Percentiles rank a stretch among this genome's conserved stretches.
Evolutionary conservation across 2,888 invertebrate species (phyloP).

Genomic region (Chrysopilus asiliformis): DNA sequence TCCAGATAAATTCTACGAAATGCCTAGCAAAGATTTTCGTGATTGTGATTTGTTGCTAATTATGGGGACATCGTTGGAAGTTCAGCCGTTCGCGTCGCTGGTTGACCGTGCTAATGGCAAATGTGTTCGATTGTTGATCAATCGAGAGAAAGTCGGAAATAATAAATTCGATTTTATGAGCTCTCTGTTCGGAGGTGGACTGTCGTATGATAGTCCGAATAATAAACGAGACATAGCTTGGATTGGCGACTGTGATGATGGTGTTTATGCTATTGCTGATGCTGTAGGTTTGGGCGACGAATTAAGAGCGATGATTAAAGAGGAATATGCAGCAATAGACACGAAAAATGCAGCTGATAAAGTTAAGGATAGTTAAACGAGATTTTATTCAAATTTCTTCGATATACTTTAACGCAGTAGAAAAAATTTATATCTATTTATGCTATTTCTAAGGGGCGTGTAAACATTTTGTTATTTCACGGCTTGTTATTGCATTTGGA

Average conservation of each 20-base stretch:
- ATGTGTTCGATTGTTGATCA: conserved; percentile 75
- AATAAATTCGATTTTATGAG: conserved; percentile 24
- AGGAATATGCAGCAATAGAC: conserved; percentile 44
- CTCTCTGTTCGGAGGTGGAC: conserved; percentile 39
- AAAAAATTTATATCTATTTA: too few species aligned
- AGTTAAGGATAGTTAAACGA: too few species aligned
- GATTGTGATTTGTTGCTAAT: conserved; percentile 85
- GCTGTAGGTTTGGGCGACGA: conserved; percentile 68
- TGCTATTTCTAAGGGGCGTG: too few species aligned
- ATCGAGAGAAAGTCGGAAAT: conserved; percentile 61
- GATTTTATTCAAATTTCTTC: too few species aligned
- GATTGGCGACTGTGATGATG: conserved; percentile 73
- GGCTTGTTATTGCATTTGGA: too few species aligned
- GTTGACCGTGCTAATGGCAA: conserved; percentile 57
- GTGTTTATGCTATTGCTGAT: conserved; percentile 57
- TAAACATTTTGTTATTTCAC: too few species aligned
- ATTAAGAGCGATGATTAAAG: conserved; percentile 41
- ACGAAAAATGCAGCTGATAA: too few species aligned
- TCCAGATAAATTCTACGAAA: conserved; percentile 60
- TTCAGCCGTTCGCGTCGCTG: conserved; percentile 88
- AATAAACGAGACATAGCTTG: conserved; percentile 63
- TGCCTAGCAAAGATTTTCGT: conserved; percentile 59
- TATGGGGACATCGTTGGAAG: conserved; percentile 88
- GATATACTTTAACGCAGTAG: too few species aligned
- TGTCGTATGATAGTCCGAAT: conserved; percentile 52